phyloP scores from a whole-genome alignment of 64 coral and sea anemone genomes.

The Acropora tenuis region DNA sequence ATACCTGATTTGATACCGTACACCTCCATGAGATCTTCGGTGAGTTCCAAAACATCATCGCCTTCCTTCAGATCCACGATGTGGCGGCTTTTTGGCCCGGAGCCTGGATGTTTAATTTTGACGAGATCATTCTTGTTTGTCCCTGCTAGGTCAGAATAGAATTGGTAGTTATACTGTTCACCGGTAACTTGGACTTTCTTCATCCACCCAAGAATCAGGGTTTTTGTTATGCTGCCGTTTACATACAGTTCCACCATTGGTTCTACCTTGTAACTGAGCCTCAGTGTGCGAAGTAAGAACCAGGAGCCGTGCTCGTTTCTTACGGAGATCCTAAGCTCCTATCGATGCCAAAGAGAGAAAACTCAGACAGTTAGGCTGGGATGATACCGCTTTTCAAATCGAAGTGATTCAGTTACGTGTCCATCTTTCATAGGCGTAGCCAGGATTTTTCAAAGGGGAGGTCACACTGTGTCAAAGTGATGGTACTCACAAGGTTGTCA shows the following conservation, averaged over 20 bases:
- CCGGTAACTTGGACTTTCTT: conserved; percentile 34
- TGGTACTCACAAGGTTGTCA: too few relatives aligned
- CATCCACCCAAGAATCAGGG: not conserved
- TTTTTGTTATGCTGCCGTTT: conserved; percentile 15
- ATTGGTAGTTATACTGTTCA: conserved; percentile 38
- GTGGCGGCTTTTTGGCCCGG: conserved; percentile 4
- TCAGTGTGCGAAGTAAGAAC: conserved; percentile 7
- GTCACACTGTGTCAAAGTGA: too few relatives aligned
- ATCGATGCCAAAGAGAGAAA: not conserved
- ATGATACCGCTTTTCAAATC: not conserved
- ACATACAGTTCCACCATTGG: conserved; percentile 15
- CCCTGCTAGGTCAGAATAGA: conserved; percentile 13
- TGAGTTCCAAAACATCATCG: conserved; percentile 4
- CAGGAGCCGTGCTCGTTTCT: not conserved
- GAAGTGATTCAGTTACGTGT: not conserved
- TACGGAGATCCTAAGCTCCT: conserved; percentile 13
- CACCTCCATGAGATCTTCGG: conserved; percentile 31
- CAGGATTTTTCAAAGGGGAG: too few relatives aligned
- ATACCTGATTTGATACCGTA: conserved; percentile 36
- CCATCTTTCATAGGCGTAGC: too few relatives aligned
- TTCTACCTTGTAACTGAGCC: conserved; percentile 29
- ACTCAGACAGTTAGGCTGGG: not conserved
- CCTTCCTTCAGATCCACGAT: conserved; percentile 20
- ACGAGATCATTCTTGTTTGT: conserved; percentile 23
- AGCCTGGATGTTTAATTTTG: not conserved